Evolutionary conservation across 2,113 vertebrate species (phyloP).

Genomic region (Nothoprocta pentlandii): DNA sequence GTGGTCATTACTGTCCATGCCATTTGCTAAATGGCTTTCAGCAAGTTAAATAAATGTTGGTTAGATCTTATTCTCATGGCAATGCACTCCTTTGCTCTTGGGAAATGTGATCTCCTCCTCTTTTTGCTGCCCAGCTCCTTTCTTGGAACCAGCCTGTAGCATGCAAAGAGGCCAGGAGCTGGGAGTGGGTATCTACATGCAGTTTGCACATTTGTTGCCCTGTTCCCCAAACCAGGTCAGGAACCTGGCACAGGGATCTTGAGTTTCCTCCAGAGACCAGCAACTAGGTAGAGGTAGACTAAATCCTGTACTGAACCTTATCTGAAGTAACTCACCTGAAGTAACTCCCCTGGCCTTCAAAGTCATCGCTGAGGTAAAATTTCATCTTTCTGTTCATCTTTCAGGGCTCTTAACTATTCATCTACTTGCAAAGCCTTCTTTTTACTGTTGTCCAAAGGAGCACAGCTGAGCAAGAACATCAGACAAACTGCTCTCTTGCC

Average conservation of each 20-base stretch:
- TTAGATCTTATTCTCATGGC: neutral
- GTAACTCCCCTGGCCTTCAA: rapidly evolving
- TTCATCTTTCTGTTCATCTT: neutral
- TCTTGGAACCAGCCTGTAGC: neutral
- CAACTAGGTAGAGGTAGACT: neutral
- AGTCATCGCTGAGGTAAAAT: neutral
- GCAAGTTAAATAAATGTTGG: neutral
- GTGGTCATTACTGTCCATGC: neutral
- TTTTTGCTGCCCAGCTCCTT: neutral
- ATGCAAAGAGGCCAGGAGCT: rapidly evolving
- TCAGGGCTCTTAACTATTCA: neutral
- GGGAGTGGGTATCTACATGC: rapidly evolving
- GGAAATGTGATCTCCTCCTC: rapidly evolving
- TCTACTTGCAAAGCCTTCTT: neutral
- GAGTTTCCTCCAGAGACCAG: neutral
- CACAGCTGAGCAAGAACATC: neutral
- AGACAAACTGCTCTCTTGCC: neutral
- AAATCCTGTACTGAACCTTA: neutral
- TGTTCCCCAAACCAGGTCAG: neutral
- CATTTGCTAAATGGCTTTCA: neutral
- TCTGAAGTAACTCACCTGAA: too few relatives aligned
- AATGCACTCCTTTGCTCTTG: rapidly evolving
- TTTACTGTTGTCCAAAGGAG: neutral
- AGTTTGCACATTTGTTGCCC: rapidly evolving
- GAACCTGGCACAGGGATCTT: neutral